Evolutionary conservation across 2,797 vertebrate genomes (phyloP).

Genomic region (Caiman crocodilus): DNA sequence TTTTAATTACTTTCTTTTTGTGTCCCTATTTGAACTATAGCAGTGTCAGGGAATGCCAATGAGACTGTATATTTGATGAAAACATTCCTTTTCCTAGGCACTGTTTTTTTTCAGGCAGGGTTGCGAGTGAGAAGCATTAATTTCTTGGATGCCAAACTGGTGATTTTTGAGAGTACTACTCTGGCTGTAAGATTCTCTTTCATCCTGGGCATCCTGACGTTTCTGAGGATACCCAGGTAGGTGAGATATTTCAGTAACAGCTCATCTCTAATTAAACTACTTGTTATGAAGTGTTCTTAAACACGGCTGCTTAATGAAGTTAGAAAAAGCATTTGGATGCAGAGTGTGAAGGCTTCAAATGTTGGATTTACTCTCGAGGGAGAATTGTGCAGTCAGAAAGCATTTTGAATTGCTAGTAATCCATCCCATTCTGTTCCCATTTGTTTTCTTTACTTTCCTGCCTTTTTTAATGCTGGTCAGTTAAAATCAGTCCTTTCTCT

Average conservation of each 20-base stretch:
- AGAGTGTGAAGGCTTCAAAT: slow-evolving; percentile 76
- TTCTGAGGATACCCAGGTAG: background rate
- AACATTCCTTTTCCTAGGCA: background rate
- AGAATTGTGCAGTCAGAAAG: slow-evolving; percentile 67
- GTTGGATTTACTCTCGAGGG: slow-evolving; percentile 78
- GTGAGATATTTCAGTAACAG: background rate
- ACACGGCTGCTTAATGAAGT: slow-evolving; percentile 82
- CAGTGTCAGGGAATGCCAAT: slow-evolving; percentile 12
- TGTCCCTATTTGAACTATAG: background rate
- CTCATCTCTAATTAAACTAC: slow-evolving; percentile 78
- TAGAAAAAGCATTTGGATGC: slow-evolving; percentile 80
- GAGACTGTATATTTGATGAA: background rate
- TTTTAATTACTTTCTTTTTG: slow-evolving; percentile 2
- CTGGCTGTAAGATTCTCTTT: slow-evolving; percentile 28
- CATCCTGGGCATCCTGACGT: background rate
- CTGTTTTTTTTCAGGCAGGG: background rate
- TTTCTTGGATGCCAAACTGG: background rate
- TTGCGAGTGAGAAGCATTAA: slow-evolving; percentile 10
- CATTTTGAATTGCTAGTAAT: slow-evolving; percentile 64
- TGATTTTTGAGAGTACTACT: slow-evolving; percentile 11
- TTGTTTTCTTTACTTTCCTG: slow-evolving; percentile 67
- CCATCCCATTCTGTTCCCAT: slow-evolving; percentile 66
- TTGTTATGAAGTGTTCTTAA: slow-evolving; percentile 79
- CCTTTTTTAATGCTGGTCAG: slow-evolving; percentile 33
- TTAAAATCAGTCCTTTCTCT: slow-evolving; percentile 39